A percentile compares a stretch with the other conserved stretches of the same genome.
These are phyloP conservation scores for Acrocephalus arundinaceus DNA, from an alignment of 2,113 vertebrate genomes.

Conservation along the genomic window DNA sequence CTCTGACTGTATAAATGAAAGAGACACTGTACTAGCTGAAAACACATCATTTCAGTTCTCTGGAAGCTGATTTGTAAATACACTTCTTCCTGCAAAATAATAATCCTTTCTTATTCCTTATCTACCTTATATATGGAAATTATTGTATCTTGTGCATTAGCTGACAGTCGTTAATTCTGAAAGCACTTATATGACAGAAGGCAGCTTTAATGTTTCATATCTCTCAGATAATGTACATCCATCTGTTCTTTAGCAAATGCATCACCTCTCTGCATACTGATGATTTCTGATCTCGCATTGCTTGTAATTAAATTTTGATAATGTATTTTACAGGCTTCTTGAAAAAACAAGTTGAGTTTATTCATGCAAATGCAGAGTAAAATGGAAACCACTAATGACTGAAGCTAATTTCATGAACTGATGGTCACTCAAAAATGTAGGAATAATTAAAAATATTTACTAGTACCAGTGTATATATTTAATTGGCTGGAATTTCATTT, in stretches of 20 bases:
- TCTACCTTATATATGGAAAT: neutral
- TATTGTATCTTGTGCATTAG: neutral
- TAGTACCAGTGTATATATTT: neutral
- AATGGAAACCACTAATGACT: neutral
- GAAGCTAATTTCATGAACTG: neutral
- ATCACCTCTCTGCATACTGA: slow-evolving; percentile 30
- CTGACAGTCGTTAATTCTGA: slow-evolving; percentile 29
- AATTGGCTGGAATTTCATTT: neutral
- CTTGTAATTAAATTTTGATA: slow-evolving; percentile 48
- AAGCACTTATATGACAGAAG: slow-evolving; percentile 19
- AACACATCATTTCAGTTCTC: neutral
- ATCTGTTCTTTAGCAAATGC: slow-evolving; percentile 33
- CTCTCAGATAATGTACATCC: slow-evolving; percentile 44
- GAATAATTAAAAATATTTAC: neutral
- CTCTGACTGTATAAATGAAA: neutral
- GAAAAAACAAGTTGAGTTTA: neutral
- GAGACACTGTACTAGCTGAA: neutral
- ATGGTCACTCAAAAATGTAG: neutral
- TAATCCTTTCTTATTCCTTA: neutral
- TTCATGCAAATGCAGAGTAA: neutral
- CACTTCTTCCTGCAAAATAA: neutral
- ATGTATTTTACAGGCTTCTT: neutral
- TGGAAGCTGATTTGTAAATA: neutral
- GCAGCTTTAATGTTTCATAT: slow-evolving; percentile 45
- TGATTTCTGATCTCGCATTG: slow-evolving; percentile 16